Percentiles rank a stretch among this genome's conserved stretches.
phyloP scores from a whole-genome alignment of 2,113 vertebrate species.

The Ageneiosus marmoratus region DNA sequence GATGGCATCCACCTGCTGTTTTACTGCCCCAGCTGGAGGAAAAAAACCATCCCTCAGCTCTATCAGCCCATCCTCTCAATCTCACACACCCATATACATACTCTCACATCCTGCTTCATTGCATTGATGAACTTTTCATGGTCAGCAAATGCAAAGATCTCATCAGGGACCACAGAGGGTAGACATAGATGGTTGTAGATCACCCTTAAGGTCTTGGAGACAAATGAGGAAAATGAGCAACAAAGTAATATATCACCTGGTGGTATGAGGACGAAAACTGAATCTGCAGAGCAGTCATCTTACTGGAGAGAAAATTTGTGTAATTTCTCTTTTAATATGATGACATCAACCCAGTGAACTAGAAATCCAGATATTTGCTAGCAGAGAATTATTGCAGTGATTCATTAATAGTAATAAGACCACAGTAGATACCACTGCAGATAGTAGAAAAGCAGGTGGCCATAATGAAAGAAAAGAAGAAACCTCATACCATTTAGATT shows the following conservation, averaged over 20 bases:
- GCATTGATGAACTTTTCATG: slow-evolving; percentile 99
- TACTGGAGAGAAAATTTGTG: neutral
- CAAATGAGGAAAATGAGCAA: slow-evolving; percentile 60
- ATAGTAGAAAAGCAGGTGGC: neutral
- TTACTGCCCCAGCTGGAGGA: slow-evolving; percentile 95
- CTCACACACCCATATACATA: slow-evolving; percentile 29
- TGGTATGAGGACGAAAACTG: slow-evolving; percentile 66
- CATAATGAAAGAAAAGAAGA: neutral
- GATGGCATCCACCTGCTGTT: slow-evolving; percentile 98
- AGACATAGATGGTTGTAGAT: slow-evolving; percentile 19
- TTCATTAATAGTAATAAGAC: slow-evolving; percentile 30
- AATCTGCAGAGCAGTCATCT: slow-evolving; percentile 29
- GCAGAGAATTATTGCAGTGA: neutral
- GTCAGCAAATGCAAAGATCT: slow-evolving; percentile 95
- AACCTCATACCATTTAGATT: neutral
- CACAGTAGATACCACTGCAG: neutral
- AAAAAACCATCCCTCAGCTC: slow-evolving; percentile 57
- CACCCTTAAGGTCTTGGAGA: slow-evolving; percentile 54
- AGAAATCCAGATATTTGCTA: neutral
- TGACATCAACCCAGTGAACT: neutral
- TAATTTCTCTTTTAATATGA: slow-evolving; percentile 27
- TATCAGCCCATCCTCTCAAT: slow-evolving; percentile 70
- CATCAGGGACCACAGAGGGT: slow-evolving; percentile 71
- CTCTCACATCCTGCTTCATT: slow-evolving; percentile 84
- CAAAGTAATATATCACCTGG: slow-evolving; percentile 68